A percentile compares a stretch with the other conserved stretches of the same genome.
phyloP scores from a whole-genome alignment of 2,797 vertebrate species.

The Lutjanus campechanus region DNA sequence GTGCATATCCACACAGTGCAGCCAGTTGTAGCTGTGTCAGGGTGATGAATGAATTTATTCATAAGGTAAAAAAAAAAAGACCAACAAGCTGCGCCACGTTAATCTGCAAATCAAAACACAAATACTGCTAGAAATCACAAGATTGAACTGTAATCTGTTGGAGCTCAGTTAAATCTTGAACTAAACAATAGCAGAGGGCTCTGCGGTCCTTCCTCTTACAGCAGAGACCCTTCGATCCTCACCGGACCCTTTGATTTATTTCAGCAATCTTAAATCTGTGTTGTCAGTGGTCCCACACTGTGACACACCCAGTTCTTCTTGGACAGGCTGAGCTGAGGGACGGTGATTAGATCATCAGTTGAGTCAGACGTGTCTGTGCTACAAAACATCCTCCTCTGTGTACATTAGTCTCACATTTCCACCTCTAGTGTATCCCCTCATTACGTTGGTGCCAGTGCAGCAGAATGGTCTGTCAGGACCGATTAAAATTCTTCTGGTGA shows the following conservation, averaged over 20 bases:
- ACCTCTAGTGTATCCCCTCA: conserved; percentile 16
- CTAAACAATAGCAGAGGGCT: conserved; percentile 42
- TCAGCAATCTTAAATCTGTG: conserved; percentile 34
- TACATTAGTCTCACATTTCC: conserved; percentile 55
- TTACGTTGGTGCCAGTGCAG: conserved; percentile 8
- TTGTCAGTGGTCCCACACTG: conserved; percentile 39
- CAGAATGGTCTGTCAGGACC: neutral
- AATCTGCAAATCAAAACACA: conserved; percentile 65
- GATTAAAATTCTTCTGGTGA: conserved; percentile 31
- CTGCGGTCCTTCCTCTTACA: conserved; percentile 17
- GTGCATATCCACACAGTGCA: conserved; percentile 21
- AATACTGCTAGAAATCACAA: conserved; percentile 52
- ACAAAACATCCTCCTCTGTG: conserved; percentile 41
- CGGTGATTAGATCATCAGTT: conserved; percentile 50
- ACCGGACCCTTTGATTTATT: conserved; percentile 43
- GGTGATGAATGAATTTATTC: conserved; percentile 67
- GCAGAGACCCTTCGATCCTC: conserved; percentile 18
- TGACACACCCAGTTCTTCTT: conserved; percentile 60
- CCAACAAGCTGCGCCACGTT: conserved; percentile 40
- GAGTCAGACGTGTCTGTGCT: conserved; percentile 46
- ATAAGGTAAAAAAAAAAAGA: conserved; percentile 44
- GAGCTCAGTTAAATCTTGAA: conserved; percentile 40
- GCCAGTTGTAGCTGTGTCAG: conserved; percentile 21
- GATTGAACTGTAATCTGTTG: conserved; percentile 59
- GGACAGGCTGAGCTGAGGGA: conserved; percentile 37